Evolutionary conservation across 1,140 invertebrate species (phyloP), one percentile per base, ranked within the genome.

Genomic region (Homarus americanus): DNA sequence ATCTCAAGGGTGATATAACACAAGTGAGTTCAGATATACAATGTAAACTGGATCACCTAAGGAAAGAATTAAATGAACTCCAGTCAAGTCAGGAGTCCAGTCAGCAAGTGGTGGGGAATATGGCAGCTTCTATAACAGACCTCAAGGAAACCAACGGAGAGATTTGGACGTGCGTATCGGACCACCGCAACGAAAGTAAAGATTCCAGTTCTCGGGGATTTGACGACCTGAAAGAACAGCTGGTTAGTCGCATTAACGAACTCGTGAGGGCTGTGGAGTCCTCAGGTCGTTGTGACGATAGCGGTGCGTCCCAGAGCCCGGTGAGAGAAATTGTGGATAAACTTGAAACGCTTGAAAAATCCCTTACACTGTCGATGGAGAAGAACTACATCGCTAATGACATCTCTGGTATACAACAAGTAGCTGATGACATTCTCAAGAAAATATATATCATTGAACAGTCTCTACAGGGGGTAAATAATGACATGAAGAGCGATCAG

Each of bases 331-430:
- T 90, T 49, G 32, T 76, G 17, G 82, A 84, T 20, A 90, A 63
- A 72, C n/a, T 90, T 28, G 72, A 83, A 32, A 63, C 73, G 12
- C 73, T 90, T 24, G 72, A 90, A 10, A 90, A 83, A 34, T 90
- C 88, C 4, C 44, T 90, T 2, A 20, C 44, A 17, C 2, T 38
- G 4, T 83, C 88, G 5, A 12, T 63, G 36, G 88, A 75, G 32
- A 83, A 78, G 32, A 83, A 49, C 49, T 49, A 38, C 34, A 63
- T 28, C 72, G 34, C 28, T 28, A 40, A 90, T 20, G 80, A 90
- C 28, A 49, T 90, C 4, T 90, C 80, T 36, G 80, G 34, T 2
- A n/a, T 90, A 58, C 78, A 90, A 36, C 44, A 76, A 63, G 36
- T 90, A 20, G 76, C 80, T 15, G 34, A 83, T 34, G 49, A 76